These are phyloP conservation scores for Chrysogorgia sp. DNA, from an alignment of 92 coral and sea anemone genomes.

Conservation along the genomic window DNA sequence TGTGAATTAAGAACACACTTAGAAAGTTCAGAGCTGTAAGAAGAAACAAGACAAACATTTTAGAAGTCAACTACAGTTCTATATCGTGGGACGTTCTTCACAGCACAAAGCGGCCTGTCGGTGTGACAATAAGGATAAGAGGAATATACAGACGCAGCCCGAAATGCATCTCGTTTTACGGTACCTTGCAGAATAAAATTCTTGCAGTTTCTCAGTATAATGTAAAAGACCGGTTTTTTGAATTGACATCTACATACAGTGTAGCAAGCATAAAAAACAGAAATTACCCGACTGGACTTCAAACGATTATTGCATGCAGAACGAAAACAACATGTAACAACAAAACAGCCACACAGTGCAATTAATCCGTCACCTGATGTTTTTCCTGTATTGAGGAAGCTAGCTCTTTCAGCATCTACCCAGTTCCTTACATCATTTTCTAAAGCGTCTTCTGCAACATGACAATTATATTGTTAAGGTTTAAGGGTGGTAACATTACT, in stretches of 20 bases:
- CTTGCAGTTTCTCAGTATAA: conserved; percentile 5
- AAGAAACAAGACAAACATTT: not conserved
- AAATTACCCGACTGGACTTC: not conserved
- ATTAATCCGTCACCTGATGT: not conserved
- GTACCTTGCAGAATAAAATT: conserved; percentile 22
- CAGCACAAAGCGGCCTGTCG: too few relatives aligned
- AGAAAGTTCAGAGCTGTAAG: not conserved
- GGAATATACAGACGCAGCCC: too few relatives aligned
- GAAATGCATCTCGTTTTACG: not conserved
- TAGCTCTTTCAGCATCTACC: conserved; percentile 8
- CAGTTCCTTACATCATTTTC: conserved; percentile 1
- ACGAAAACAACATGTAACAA: not conserved
- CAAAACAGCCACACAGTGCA: not conserved
- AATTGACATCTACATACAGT: not conserved
- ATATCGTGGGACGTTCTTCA: too few relatives aligned
- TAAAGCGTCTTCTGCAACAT: conserved; percentile 2
- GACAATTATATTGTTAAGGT: not conserved
- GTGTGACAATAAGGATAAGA: not conserved
- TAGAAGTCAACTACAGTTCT: too few relatives aligned
- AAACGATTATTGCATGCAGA: not conserved
- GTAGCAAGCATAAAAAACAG: not conserved
- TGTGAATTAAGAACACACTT: conserved; percentile 13
- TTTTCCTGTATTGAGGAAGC: not conserved
- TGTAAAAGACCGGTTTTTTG: not conserved
- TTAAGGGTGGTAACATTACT: too few relatives aligned